phyloP scores from a whole-genome alignment of 2,797 vertebrate genomes.

The Alexandromys oeconomus region DNA sequence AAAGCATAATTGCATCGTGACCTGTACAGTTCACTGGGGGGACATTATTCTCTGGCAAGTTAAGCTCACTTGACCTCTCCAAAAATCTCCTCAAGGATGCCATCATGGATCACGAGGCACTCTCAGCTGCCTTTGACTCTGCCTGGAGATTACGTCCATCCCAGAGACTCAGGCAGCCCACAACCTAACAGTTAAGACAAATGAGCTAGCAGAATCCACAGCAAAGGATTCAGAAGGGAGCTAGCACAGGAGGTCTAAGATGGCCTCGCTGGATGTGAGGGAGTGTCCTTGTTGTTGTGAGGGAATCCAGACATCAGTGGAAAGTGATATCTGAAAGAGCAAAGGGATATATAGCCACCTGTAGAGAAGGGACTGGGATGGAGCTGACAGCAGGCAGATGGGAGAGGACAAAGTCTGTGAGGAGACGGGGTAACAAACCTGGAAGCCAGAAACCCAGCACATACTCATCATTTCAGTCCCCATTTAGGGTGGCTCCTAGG shows the following conservation, averaged over 20 bases:
- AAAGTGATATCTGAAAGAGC: not conserved
- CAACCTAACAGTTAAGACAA: not conserved
- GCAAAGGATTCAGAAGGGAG: not conserved
- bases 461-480: not conserved
- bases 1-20: not conserved
- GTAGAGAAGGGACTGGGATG: not conserved
- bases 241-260: not conserved
- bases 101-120: rapidly evolving
- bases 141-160: not conserved
- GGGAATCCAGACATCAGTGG: not conserved
- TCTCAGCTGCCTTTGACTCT: not conserved
- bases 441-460: not conserved
- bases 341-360: not conserved
- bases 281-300: not conserved
- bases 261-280: not conserved
- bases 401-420: not conserved
- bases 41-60: not conserved
- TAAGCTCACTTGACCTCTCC: not conserved
- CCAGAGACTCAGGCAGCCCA: not conserved
- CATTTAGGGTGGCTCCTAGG: not conserved
- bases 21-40: not conserved
- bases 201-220: not conserved
- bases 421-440: rapidly evolving
- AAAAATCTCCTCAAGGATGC: not conserved
- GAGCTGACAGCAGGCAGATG: not conserved